Base-by-base conservation (phyloP, 2,888 invertebrate species). In the Theodoxus fluviatilis region DNA sequence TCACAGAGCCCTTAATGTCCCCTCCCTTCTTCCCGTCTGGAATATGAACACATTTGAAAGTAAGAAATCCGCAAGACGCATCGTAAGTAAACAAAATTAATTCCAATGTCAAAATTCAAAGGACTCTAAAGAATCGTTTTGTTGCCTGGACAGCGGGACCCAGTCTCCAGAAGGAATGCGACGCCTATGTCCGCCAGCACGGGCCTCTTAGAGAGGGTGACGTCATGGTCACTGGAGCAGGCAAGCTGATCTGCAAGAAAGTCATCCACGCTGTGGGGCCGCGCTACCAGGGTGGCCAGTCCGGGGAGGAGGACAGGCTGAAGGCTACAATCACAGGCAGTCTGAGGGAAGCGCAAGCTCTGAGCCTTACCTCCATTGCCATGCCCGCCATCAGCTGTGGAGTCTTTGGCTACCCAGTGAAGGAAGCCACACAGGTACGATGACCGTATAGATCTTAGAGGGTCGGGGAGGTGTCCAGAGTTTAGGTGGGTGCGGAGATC, bases 321-420 rank as follows among this genome's bases (percentile, higher is more conserved):
- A 40, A 61, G 22, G 61, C 40, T 2, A 77, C 78, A 22, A 73
- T 82, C 3, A 59, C 61, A 6, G 73, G 74, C 15, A 73, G 74
- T 59, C 49, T 83, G 15, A 12, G 43, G 6, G 40, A 67, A 1
- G 75, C 79, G 12, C 72, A 70, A 2, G 52, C 63, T 22, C 49
- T 70, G 15, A 47, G 66, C 0, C 57, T 74, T 25, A 59, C 38
- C 7, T 78, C 80, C 2, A 67, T 84, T 40, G 83, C 80, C 22
- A 49, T 83, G 22, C 83, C 84, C 28, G 80, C 81, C 3, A 72
- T 84, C 22, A 80, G 84, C 71, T 74, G 79, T 9, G 83, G 83
- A 9, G 74, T n/a, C n/a, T n/a, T n/a, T n/a, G n/a, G n/a, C n/a
- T n/a, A n/a, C n/a, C n/a, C n/a, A n/a, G n/a, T n/a, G n/a, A n/a